Evolutionary conservation across 2,113 vertebrate species (phyloP).

Genomic region (Hyaena hyaena): DNA sequence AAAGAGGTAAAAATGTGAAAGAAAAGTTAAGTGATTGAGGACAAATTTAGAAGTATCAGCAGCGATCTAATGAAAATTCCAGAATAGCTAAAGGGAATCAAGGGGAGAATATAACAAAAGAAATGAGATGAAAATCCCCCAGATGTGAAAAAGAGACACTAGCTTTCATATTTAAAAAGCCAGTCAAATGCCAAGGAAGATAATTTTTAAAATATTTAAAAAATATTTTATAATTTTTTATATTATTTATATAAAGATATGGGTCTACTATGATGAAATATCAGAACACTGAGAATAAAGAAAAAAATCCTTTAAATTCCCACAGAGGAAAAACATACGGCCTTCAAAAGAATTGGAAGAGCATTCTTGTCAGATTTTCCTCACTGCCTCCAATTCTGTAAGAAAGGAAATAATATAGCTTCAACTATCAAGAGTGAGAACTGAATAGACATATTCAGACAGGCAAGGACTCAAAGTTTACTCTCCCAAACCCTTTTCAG

Average conservation of each 20-base stretch:
- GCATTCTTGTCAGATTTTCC: slow-evolving; percentile 22
- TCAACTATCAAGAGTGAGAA: slow-evolving; percentile 8
- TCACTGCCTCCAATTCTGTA: not conserved
- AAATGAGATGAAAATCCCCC: slow-evolving; percentile 29
- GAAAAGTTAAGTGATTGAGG: slow-evolving; percentile 27
- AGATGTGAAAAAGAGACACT: not conserved
- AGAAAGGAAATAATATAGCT: not conserved
- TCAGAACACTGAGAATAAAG: slow-evolving; percentile 27
- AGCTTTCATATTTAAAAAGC: slow-evolving; percentile 54
- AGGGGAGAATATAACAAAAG: slow-evolving; percentile 8
- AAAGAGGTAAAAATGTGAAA: slow-evolving; percentile 30
- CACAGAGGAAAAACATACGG: slow-evolving; percentile 51
- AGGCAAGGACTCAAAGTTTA: slow-evolving; percentile 45
- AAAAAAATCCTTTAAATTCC: slow-evolving; percentile 3
- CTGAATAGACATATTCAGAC: slow-evolving; percentile 48
- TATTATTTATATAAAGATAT: too few relatives aligned
- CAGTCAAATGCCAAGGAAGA: slow-evolving; percentile 45
- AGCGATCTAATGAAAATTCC: not conserved
- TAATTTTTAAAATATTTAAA: slow-evolving; percentile 15
- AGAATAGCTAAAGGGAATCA: not conserved
- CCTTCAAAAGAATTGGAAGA: slow-evolving; percentile 53
- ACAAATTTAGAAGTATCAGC: not conserved
- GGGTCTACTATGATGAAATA: not conserved
- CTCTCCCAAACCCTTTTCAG: slow-evolving; percentile 61
- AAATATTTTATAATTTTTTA: too few relatives aligned